Percentiles rank a stretch among this genome's conserved stretches.
Conservation (phyloP, 2,797 vertebrate species). For the Macropus fuliginosus region DNA sequence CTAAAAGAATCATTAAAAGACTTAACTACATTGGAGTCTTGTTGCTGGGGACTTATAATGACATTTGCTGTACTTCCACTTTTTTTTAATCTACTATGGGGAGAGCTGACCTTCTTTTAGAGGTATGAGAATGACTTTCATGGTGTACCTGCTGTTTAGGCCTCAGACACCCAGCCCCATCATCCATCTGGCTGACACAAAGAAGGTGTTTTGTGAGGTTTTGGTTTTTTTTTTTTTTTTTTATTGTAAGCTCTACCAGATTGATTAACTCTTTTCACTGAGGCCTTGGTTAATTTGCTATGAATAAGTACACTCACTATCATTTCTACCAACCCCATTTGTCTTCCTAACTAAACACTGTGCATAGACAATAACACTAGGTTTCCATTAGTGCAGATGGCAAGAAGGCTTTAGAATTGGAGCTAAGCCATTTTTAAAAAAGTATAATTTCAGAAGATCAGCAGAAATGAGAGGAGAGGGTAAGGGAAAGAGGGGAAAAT, state of each 20-base stretch:
- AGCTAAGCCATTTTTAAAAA: constrained; percentile 41
- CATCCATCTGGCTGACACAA: not conserved
- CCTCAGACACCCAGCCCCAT: not conserved
- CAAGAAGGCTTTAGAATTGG: constrained; percentile 57
- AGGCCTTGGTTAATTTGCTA: constrained; percentile 25
- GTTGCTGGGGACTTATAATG: not conserved
- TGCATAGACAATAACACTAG: not conserved
- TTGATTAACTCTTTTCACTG: constrained; percentile 46
- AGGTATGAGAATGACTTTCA: not conserved
- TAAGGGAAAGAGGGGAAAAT: constrained; percentile 26
- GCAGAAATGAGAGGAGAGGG: not conserved
- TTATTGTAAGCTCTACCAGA: not conserved
- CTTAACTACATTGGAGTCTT: not conserved
- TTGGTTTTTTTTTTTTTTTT: not conserved
- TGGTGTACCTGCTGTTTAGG: not conserved
- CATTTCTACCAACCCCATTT: constrained; percentile 57
- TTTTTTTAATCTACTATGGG: not conserved
- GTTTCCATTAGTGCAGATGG: constrained; percentile 32
- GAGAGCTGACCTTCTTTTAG: not conserved
- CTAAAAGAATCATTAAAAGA: constrained; percentile 1
- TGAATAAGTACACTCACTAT: constrained; percentile 50
- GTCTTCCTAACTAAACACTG: constrained; percentile 50
- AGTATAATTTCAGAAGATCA: constrained; percentile 26
- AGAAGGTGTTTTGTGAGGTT: not conserved
- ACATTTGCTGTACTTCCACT: not conserved